Percentiles rank a stretch among this genome's conserved stretches.
Conservation (phyloP, 2,888 invertebrate species). For the Heliconius charithonia region DNA sequence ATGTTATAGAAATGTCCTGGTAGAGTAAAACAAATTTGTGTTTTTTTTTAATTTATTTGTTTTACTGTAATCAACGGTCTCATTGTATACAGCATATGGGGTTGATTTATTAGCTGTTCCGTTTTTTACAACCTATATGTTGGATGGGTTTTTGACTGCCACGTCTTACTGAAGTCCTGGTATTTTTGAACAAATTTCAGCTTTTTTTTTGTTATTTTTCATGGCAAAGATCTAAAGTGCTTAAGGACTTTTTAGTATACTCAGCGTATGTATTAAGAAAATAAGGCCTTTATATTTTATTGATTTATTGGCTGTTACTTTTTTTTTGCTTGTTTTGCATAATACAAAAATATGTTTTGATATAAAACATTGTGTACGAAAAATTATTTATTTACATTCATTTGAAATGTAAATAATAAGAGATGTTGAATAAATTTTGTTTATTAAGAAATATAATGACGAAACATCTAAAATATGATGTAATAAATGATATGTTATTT, state of each 20-base stretch:
- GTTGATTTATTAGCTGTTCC: too few species aligned
- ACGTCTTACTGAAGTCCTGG: background rate
- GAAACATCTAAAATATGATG: background rate
- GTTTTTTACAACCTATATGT: background rate
- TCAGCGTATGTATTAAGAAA: too few species aligned
- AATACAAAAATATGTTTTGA: background rate
- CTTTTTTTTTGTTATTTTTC: background rate
- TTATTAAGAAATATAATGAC: slow-evolving; percentile 3
- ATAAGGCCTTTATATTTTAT: too few species aligned
- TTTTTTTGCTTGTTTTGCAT: background rate
- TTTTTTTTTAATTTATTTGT: background rate
- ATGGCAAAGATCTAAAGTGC: background rate
- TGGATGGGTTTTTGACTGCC: background rate
- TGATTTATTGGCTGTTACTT: too few species aligned
- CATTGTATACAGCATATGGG: background rate
- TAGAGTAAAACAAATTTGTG: background rate
- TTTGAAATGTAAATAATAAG: background rate
- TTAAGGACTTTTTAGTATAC: too few species aligned
- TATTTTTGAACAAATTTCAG: background rate
- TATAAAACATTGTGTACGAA: background rate
- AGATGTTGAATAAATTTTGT: background rate
- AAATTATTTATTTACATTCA: background rate
- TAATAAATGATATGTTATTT: too few species aligned
- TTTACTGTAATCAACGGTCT: background rate
- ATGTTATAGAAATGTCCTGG: background rate